phyloP scores from a whole-genome alignment of 1,140 invertebrate species.

The Ridgeia piscesae region DNA sequence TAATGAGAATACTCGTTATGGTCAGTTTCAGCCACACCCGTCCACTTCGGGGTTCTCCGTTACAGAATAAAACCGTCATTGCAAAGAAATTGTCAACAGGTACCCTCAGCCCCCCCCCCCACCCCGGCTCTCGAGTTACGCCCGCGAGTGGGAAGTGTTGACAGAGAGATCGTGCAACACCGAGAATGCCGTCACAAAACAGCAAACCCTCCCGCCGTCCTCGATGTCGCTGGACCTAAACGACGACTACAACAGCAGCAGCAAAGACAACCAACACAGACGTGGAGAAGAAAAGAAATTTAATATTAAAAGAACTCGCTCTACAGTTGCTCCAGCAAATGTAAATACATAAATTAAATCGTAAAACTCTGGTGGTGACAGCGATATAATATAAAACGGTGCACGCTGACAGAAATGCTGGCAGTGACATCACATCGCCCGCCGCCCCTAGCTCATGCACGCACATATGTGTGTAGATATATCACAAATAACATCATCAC shows the following conservation, averaged over 20 bases:
- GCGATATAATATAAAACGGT: neutral
- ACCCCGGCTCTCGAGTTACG: no score
- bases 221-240: no score
- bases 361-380: neutral
- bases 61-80: no score
- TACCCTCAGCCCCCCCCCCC: no score
- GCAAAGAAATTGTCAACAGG: no score
- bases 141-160: no score
- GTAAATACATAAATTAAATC: constrained; percentile 7
- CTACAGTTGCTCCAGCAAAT: neutral
- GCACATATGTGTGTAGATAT: neutral
- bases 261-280: neutral
- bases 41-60: no score
- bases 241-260: neutral
- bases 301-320: neutral
- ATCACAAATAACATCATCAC: constrained; percentile 1
- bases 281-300: constrained; percentile 5
- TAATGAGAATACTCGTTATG: no score
- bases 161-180: no score
- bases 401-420: neutral
- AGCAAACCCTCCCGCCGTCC: no score
- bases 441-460: neutral
- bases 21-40: no score
- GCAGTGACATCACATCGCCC: neutral
- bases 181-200: no score